These are phyloP conservation scores for Mythimna albipuncta DNA, from an alignment of 2,888 invertebrate species.

Conservation along the genomic window DNA sequence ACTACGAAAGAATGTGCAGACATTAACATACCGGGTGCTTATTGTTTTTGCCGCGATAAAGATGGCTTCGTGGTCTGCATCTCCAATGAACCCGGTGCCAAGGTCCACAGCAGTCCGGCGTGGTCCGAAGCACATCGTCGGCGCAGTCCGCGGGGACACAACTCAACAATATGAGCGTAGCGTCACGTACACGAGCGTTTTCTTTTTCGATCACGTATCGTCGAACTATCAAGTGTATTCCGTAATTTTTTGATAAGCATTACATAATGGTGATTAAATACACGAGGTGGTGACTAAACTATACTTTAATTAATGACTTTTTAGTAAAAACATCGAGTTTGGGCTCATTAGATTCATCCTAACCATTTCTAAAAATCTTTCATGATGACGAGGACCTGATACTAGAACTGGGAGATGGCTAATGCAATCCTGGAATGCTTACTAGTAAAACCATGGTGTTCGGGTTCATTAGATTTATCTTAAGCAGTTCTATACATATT, in stretches of 20 bases:
- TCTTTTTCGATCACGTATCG: constrained; percentile 58
- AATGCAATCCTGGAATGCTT: too few relatives aligned
- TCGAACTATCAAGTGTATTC: constrained; percentile 58
- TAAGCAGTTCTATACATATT: too few relatives aligned
- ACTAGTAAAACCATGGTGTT: too few relatives aligned
- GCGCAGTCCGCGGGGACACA: constrained; percentile 35
- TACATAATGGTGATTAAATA: constrained; percentile 46
- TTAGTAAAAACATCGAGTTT: too few relatives aligned
- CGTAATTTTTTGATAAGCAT: constrained; percentile 59
- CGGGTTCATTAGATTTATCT: too few relatives aligned
- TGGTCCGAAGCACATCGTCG: constrained; percentile 34
- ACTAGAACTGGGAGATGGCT: too few relatives aligned
- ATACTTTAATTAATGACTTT: too few relatives aligned
- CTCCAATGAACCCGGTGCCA: constrained; percentile 38
- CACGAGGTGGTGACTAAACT: too few relatives aligned
- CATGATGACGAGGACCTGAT: too few relatives aligned
- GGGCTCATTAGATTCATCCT: too few relatives aligned
- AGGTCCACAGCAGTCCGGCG: constrained; percentile 44
- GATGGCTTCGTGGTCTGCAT: constrained; percentile 51
- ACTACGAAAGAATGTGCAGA: constrained; percentile 11
- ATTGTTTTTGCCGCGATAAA: constrained; percentile 35
- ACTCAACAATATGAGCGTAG: constrained; percentile 27
- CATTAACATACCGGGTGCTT: constrained; percentile 46
- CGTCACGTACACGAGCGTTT: constrained; percentile 49
- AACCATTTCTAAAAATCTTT: too few relatives aligned